Evolutionary conservation across 2,113 vertebrate genomes (phyloP).

Genomic region (Jacana jacana): DNA sequence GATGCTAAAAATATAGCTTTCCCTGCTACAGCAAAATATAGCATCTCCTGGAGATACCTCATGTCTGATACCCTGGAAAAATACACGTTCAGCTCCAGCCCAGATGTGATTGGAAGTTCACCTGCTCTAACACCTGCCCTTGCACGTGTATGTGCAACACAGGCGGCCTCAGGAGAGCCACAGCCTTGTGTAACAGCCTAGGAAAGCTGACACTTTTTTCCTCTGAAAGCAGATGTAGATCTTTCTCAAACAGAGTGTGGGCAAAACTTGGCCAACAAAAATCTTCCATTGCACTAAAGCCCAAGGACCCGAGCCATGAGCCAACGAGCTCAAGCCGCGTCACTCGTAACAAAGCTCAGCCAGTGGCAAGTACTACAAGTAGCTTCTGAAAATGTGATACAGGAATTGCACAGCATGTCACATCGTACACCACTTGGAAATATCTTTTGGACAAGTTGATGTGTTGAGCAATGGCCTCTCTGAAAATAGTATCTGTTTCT

Average conservation of each 20-base stretch:
- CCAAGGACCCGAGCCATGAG: background rate
- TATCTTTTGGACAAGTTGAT: background rate
- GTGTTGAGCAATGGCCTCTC: background rate
- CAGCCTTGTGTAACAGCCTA: background rate
- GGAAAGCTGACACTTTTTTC: background rate
- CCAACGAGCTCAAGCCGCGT: background rate
- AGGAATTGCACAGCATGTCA: background rate
- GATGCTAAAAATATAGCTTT: background rate
- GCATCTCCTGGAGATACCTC: background rate
- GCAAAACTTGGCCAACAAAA: background rate
- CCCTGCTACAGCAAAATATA: background rate
- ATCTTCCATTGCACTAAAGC: background rate
- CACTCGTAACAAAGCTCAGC: background rate
- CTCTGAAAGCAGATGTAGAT: background rate
- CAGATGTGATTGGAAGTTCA: background rate
- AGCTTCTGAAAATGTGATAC: background rate
- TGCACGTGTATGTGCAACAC: background rate
- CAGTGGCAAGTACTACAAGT: background rate
- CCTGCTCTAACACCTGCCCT: background rate
- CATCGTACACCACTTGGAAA: background rate
- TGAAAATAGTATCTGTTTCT: background rate
- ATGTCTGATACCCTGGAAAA: background rate
- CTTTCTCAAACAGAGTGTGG: background rate
- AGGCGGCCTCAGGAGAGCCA: background rate
- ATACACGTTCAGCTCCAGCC: background rate